These are phyloP conservation scores for Tor tambroides DNA, from an alignment of 2,113 vertebrate species.

Conservation along the genomic window DNA sequence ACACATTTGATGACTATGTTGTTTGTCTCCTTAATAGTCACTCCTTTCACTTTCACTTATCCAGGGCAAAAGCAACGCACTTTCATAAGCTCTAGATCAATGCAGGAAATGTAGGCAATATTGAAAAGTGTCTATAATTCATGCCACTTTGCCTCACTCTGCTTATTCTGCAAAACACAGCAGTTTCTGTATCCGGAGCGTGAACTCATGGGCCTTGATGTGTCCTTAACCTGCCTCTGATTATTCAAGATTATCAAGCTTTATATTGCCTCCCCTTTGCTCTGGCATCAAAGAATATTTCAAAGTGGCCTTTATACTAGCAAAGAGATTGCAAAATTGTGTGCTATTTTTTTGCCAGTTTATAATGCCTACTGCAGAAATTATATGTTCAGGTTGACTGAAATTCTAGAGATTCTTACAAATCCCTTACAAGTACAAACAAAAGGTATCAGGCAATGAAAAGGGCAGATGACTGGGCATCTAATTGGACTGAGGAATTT, in stretches of 20 bases:
- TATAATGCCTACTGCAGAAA: background rate
- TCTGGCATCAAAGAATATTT: background rate
- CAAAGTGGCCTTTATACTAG: background rate
- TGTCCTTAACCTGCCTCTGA: background rate
- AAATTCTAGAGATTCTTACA: background rate
- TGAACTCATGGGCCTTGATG: background rate
- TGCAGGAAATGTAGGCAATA: constrained; percentile 7
- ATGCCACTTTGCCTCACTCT: constrained; percentile 14
- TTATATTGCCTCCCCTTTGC: background rate
- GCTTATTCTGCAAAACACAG: constrained; percentile 28
- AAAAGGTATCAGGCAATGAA: background rate
- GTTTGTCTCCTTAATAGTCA: background rate
- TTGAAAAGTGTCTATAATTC: constrained; percentile 8
- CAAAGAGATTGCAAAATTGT: background rate
- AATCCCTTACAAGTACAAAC: background rate
- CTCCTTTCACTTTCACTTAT: background rate
- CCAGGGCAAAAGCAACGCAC: background rate
- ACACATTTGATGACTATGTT: background rate
- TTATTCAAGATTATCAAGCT: background rate
- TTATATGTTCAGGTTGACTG: background rate
- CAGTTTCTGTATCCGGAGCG: background rate
- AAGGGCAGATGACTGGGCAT: too few relatives aligned
- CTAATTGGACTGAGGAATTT: background rate
- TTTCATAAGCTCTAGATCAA: constrained; percentile 19
- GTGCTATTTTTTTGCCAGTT: background rate